Percentiles rank a stretch among this genome's conserved stretches.
Conservation (phyloP, 1,140 invertebrate genomes). For the Atopsyche davidsoni region DNA sequence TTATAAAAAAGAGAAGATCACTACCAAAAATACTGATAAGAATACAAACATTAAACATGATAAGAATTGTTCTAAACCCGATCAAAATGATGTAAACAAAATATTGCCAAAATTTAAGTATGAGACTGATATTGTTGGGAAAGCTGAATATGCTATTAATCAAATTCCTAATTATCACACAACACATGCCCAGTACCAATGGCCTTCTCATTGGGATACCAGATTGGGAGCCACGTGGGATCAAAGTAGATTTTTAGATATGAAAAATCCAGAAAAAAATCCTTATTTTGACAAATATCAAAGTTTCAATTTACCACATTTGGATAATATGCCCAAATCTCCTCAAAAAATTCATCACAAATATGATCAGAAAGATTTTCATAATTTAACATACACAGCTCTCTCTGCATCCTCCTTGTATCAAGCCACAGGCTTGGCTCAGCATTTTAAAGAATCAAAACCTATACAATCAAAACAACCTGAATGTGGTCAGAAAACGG, state of each 20-base stretch:
- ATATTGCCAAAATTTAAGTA: constrained; percentile 50
- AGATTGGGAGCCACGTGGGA: constrained; percentile 44
- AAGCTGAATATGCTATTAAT: constrained; percentile 51
- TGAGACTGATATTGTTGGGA: constrained; percentile 48
- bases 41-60: constrained; percentile 42
- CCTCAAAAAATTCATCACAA: constrained; percentile 45
- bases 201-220: constrained; percentile 54
- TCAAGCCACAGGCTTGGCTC: constrained; percentile 35
- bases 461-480: constrained; percentile 37
- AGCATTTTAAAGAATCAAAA: constrained; percentile 46
- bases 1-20: constrained; percentile 48
- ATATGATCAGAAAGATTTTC: constrained; percentile 47
- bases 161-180: constrained; percentile 56
- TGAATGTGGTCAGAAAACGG: constrained; percentile 43
- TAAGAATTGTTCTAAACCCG: constrained; percentile 40
- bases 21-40: constrained; percentile 40
- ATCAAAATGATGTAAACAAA: constrained; percentile 46
- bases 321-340: constrained; percentile 49
- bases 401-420: constrained; percentile 40
- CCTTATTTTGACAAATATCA: constrained; percentile 46
- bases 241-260: constrained; percentile 43
- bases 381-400: constrained; percentile 45
- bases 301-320: constrained; percentile 49
- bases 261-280: constrained; percentile 45
- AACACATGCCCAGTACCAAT: constrained; percentile 53